Evolutionary conservation across 2,113 vertebrate species (phyloP).

Genomic region (Sapajus apella): DNA sequence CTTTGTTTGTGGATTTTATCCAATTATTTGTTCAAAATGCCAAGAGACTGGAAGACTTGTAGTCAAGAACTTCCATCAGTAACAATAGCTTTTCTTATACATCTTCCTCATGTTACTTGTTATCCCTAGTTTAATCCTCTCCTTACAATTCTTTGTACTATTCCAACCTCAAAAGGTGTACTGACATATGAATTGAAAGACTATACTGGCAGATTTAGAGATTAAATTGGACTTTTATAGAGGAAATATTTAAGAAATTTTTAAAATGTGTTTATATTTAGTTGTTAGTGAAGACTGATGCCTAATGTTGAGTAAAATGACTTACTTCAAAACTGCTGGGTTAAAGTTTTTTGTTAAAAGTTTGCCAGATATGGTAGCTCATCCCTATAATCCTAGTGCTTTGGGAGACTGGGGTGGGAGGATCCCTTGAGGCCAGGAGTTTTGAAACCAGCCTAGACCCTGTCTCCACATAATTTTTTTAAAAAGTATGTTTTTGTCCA

Average conservation of each 20-base stretch:
- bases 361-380: background rate
- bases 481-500: too few relatives aligned
- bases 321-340: background rate
- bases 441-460: too few relatives aligned
- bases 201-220: background rate
- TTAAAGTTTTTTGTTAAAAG: background rate
- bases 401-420: too few relatives aligned
- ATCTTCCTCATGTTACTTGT: constrained; percentile 7
- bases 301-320: background rate
- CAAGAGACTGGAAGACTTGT: too few relatives aligned
- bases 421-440: too few relatives aligned
- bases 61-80: background rate
- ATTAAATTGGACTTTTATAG: background rate
- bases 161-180: constrained; percentile 23
- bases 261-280: background rate
- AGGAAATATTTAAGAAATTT: background rate
- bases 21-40: too few relatives aligned
- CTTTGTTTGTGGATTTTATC: too few relatives aligned
- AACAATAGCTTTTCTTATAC: background rate
- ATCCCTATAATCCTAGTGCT: too few relatives aligned
- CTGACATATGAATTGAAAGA: background rate
- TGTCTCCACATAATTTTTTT: too few relatives aligned
- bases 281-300: background rate
- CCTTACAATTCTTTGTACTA: background rate
- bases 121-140: constrained; percentile 49